phyloP scores from a whole-genome alignment of 2,888 invertebrate genomes.

The Mylabris sibirica region DNA sequence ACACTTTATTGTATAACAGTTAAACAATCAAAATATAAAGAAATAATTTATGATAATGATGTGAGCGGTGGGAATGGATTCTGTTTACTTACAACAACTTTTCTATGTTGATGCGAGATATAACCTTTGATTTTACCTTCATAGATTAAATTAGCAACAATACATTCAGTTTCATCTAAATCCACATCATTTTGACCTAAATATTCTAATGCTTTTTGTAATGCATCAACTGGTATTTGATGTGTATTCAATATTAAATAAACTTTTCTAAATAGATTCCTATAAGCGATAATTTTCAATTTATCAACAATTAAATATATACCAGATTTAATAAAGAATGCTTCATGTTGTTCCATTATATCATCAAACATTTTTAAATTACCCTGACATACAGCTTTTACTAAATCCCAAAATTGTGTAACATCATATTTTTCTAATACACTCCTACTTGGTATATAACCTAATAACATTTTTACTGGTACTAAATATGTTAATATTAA shows the following conservation, averaged over 20 bases:
- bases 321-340: constrained; percentile 95
- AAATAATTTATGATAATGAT: constrained; percentile 61
- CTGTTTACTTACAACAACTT: constrained; percentile 96
- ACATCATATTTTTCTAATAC: constrained; percentile 90
- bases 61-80: constrained; percentile 91
- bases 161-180: constrained; percentile 94
- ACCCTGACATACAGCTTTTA: constrained; percentile 88
- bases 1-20: background rate
- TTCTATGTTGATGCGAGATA: constrained; percentile 96
- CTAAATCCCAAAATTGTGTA: constrained; percentile 88
- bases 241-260: constrained; percentile 79
- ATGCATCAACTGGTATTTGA: constrained; percentile 86
- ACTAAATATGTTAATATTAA: constrained; percentile 93
- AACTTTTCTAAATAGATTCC: constrained; percentile 95
- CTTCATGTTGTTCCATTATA: constrained; percentile 85
- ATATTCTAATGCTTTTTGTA: constrained; percentile 82
- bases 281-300: constrained; percentile 91
- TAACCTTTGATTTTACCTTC: constrained; percentile 98
- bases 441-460: constrained; percentile 87
- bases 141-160: constrained; percentile 94
- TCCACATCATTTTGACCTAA: constrained; percentile 87
- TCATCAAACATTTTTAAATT: constrained; percentile 84
- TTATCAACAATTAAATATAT: constrained; percentile 98
- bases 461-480: constrained; percentile 96
- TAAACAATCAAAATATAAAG: background rate